These are phyloP conservation scores for Lathronympha strigana DNA, from an alignment of 2,888 invertebrate species.

Conservation along the genomic window DNA sequence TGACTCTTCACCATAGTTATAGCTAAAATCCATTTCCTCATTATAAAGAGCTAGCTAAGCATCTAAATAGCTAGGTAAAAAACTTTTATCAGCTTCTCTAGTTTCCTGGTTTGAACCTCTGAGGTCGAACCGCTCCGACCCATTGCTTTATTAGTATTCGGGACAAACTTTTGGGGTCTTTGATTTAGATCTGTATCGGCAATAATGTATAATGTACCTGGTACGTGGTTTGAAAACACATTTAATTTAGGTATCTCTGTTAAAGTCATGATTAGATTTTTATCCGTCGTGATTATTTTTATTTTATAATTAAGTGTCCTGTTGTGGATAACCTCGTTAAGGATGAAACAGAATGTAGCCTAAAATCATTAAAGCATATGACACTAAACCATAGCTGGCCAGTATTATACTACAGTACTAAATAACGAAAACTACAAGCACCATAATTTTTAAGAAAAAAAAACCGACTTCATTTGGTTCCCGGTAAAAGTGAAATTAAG, in stretches of 20 bases:
- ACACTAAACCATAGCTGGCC: not conserved
- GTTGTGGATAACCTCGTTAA: not conserved
- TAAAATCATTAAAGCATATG: not conserved
- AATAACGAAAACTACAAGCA: conserved; percentile 20
- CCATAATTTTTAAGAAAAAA: conserved; percentile 58
- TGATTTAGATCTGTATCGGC: conserved; percentile 71
- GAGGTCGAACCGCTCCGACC: conserved; percentile 56
- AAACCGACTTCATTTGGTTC: too few species aligned
- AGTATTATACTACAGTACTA: conserved; percentile 6
- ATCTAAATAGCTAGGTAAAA: conserved; percentile 9
- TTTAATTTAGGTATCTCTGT: conserved; percentile 31
- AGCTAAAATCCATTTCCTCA: not conserved
- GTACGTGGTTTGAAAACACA: conserved; percentile 60
- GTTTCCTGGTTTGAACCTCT: conserved; percentile 57
- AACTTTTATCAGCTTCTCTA: conserved; percentile 38
- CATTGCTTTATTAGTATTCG: conserved; percentile 73
- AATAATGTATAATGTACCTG: conserved; percentile 55
- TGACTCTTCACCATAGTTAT: not conserved
- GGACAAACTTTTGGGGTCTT: conserved; percentile 70
- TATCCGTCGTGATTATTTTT: not conserved
- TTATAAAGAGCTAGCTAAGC: conserved; percentile 12
- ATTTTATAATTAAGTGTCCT: not conserved
- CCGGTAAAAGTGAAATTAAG: too few species aligned
- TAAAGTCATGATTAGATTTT: not conserved
- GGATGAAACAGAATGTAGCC: not conserved